Conservation (phyloP, 2,113 vertebrate genomes). For the Burhinus bistriatus region DNA sequence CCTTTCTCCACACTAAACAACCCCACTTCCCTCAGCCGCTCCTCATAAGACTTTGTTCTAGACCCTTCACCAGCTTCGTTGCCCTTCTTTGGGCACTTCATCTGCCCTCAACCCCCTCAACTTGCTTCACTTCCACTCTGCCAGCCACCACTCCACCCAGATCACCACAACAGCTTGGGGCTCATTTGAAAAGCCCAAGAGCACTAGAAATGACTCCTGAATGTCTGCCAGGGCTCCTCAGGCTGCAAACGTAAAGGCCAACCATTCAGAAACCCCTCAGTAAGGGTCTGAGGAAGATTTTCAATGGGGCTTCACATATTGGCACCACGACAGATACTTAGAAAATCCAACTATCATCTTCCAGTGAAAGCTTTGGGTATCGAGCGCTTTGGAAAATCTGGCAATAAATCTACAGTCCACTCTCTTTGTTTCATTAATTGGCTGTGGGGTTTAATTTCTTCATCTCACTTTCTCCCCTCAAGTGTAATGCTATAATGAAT, state of each 20-base stretch:
- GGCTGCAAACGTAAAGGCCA: not conserved
- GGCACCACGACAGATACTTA: not conserved
- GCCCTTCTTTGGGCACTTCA: not conserved
- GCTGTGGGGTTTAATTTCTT: conserved; percentile 8
- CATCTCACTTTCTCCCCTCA: not conserved
- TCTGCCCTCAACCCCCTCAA: not conserved
- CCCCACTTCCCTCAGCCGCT: not conserved
- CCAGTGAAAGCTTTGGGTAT: not conserved
- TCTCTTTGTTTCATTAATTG: conserved; percentile 17
- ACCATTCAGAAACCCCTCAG: not conserved
- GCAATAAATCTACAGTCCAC: not conserved
- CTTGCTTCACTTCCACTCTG: not conserved
- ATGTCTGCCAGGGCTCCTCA: not conserved
- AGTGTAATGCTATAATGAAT: not conserved
- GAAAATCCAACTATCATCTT: not conserved
- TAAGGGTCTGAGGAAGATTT: not conserved
- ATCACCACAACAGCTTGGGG: not conserved
- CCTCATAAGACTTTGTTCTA: not conserved
- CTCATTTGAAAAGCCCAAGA: not conserved
- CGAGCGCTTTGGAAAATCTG: not conserved
- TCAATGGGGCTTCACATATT: not conserved
- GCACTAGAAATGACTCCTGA: not conserved
- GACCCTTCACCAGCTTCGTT: not conserved
- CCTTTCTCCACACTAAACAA: not conserved
- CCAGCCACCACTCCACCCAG: fast-evolving